A percentile compares a stretch with the other conserved stretches of the same genome.
phyloP scores from a whole-genome alignment of 2,113 vertebrate genomes.

The Lophura nycthemera region DNA sequence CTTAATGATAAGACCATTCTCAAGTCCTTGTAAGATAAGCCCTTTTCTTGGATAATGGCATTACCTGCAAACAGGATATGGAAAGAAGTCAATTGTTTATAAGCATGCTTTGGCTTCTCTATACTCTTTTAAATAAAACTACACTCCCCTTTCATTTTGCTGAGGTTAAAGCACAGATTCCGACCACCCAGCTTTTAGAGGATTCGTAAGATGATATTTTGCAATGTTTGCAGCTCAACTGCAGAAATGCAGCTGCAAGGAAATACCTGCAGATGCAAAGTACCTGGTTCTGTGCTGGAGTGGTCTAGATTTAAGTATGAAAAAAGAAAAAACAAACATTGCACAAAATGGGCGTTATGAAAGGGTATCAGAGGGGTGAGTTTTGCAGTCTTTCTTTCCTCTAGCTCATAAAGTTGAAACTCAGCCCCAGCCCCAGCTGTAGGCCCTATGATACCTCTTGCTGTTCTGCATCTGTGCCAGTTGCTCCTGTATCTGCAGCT shows the following conservation, averaged over 20 bases:
- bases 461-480: neutral
- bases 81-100: neutral
- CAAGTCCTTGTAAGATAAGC: neutral
- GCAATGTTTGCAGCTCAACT: neutral
- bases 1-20: fast-evolving
- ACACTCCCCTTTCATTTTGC: neutral
- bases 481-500: neutral
- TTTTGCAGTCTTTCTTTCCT: neutral
- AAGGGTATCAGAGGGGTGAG: neutral
- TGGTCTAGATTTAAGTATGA: neutral
- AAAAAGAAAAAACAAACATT: neutral
- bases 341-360: neutral
- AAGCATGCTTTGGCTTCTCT: neutral
- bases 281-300: neutral
- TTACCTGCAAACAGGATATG: neutral
- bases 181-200: neutral
- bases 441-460: fast-evolving
- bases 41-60: neutral
- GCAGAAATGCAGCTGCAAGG: neutral
- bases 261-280: neutral
- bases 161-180: neutral
- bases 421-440: neutral
- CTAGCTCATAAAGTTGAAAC: neutral
- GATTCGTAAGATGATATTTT: neutral
- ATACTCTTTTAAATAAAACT: neutral